These are phyloP conservation scores for Phoxinus phoxinus DNA, from an alignment of 2,113 vertebrate genomes.

Conservation along the genomic window DNA sequence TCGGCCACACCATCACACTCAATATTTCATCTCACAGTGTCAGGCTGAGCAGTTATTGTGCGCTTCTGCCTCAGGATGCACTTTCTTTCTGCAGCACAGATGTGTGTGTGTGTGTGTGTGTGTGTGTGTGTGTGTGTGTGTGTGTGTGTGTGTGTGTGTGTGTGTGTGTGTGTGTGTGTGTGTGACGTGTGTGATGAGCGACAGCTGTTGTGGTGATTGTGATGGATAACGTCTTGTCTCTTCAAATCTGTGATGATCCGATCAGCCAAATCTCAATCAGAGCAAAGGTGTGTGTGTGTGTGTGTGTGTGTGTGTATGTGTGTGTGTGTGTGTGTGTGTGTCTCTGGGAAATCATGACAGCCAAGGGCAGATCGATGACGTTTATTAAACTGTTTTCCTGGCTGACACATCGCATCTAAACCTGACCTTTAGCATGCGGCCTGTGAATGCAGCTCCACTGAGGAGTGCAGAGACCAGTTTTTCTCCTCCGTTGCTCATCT, in stretches of 20 bases:
- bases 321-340: too few relatives aligned
- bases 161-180: too few relatives aligned
- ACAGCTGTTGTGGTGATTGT: conserved; percentile 39
- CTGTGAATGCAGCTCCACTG: neutral
- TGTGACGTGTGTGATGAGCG: conserved; percentile 3
- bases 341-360: neutral
- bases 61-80: neutral
- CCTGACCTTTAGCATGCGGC: conserved; percentile 41
- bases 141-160: too few relatives aligned
- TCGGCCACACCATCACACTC: neutral
- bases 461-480: neutral
- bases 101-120: neutral
- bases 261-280: conserved; percentile 20
- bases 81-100: neutral
- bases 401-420: conserved; percentile 30
- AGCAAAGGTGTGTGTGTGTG: neutral
- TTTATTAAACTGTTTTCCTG: conserved; percentile 53
- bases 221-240: conserved; percentile 44
- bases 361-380: conserved; percentile 45
- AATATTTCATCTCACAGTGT: conserved; percentile 27
- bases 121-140: too few relatives aligned
- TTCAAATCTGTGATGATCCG: conserved; percentile 11
- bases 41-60: conserved; percentile 5
- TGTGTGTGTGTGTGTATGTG: too few relatives aligned
- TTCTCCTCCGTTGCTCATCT: neutral